phyloP scores from a whole-genome alignment of 2,113 vertebrate genomes.

The Edolisoma coerulescens region DNA sequence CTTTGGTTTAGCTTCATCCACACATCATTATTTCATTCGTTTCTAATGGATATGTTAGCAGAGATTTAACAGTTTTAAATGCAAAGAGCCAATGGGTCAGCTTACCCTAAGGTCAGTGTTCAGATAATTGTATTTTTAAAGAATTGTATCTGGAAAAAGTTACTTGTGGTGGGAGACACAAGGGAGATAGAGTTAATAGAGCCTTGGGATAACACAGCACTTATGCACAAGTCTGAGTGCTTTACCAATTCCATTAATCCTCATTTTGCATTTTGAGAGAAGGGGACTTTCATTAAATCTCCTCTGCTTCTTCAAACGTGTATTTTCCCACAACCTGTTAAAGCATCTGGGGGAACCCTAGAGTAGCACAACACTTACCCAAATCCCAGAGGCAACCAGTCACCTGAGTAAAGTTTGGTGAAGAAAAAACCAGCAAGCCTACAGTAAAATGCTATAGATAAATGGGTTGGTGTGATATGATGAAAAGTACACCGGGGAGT shows the following conservation, averaged over 20 bases:
- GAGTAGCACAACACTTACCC: neutral
- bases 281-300: neutral
- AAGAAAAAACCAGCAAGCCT: neutral
- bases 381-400: neutral
- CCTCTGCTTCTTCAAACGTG: neutral
- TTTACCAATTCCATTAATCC: neutral
- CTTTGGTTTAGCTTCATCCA: constrained; percentile 22
- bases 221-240: neutral
- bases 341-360: neutral
- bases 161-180: neutral
- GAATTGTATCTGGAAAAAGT: neutral
- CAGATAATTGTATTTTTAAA: neutral
- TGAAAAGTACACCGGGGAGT: neutral
- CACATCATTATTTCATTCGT: constrained; percentile 33
- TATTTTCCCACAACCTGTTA: neutral
- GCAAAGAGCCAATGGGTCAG: neutral
- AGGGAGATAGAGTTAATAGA: neutral
- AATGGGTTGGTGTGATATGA: neutral
- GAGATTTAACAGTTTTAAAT: constrained; percentile 35
- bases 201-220: neutral
- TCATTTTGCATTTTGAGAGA: neutral
- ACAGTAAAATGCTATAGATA: neutral
- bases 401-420: neutral
- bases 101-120: neutral
- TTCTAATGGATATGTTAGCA: constrained; percentile 32